Base-by-base conservation (phyloP, 1,140 invertebrate genomes). In the Zophobas atratus region DNA sequence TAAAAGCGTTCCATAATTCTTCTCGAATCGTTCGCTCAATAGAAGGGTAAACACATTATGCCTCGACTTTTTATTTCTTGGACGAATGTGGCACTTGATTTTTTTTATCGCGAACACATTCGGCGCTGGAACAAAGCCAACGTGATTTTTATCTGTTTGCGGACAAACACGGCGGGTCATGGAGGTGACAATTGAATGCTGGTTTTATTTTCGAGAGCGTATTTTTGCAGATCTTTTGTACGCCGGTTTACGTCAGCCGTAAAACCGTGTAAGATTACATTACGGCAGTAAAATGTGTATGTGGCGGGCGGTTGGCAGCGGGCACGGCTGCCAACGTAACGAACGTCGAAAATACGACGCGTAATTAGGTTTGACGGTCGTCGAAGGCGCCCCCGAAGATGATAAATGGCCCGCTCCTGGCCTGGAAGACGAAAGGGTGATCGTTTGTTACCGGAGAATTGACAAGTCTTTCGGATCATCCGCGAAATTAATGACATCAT, bases 71-170 rank as follows among this genome's bases (percentile, higher is more conserved):
- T 60, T 60, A 57, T 60, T 75, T 55, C 57, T 48, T 46, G 53
- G 57, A n/a, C 57, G 73, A 60, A 75, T 75, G 55, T 76, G 74
- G 56, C 74, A 76, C 74, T 77, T 77, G 48, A 51, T 71, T 73
- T 77, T 71, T 77, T 77, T 75, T 75, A 78, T 78, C 43, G 36
- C 49, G 51, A 75, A 75, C 77, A 78, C 77, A 78, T 78, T 78
- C 70, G 73, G 60, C 57, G 3, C 72, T 78, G 77, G 77, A 78
- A 75, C 77, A 78, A 78, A 78, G 77, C 77, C 72, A 78, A 51
- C 43, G 72, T 49, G 73, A 78, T 78, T 78, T 78, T 78, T 76
- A 78, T 78, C 77, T 75, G 72, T 63, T 75, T 78, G 72, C 63
- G 77, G 77, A 77, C 77, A 77, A 77, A 77, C 76, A 72, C 76